Base-by-base conservation (phyloP, 1,140 invertebrate genomes). In the Aricia agestis region DNA sequence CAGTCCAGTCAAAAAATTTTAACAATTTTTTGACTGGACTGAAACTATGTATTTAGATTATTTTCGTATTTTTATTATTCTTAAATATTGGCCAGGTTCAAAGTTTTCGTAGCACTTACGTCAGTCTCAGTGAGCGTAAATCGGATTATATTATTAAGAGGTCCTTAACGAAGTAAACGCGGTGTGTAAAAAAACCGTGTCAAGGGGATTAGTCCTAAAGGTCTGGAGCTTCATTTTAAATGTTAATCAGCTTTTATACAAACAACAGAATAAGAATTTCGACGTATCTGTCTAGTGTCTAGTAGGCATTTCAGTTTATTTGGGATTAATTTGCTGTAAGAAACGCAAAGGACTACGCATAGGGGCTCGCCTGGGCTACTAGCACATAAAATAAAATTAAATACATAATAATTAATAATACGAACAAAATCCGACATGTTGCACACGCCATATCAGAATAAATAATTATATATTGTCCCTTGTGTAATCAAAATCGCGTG, bases 111-210 rank as follows among this genome's bases (percentile, higher is more conserved):
- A 70, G 17, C 1, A 13, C 13, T 52, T 18, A 19, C 59, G 17
- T 63, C 6, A 52, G 73, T 75, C 36, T n/a, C 25, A 57, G 42
- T 36, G 69, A 67, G 61, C 69, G 77, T 77, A 76, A 81, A 80
- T 75, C 78, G 74, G 80, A 77, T 80, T 80, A 78, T 76, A 72
- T 67, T 79, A 74, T 82, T 80, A 83, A 82, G 76, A 77, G 77
- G 74, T 25, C 59, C 59, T 31, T 61, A 61, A 19, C 59, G 59
- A 61, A 61, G 59, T 63, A 61, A 1, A 63, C 19, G 11, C 59
- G 59, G 18, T 15, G 18, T 63, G 59, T 63, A 63, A 63, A 59
- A 59, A 63, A 11, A 19, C 18, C 18, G 59, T 63, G 59, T 63
- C 59, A 63, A 63, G 59, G 59, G 59, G 59, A 63, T 19, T 63